Evolutionary conservation across 2,797 vertebrate genomes (phyloP).

Genomic region (Siniperca obscura): DNA sequence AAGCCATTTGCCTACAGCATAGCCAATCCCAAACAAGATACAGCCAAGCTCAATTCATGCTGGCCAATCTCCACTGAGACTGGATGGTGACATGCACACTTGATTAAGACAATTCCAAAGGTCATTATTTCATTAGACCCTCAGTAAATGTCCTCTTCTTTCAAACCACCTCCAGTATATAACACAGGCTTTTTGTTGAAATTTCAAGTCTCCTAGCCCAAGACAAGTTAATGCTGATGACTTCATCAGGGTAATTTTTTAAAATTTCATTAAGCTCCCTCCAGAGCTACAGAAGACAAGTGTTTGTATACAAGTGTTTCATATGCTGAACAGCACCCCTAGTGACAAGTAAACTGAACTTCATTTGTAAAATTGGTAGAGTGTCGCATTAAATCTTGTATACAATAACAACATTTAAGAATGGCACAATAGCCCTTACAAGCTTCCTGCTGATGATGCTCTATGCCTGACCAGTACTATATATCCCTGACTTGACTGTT

Average conservation of each 20-base stretch:
- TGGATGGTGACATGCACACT: slow-evolving; percentile 32
- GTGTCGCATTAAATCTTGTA: neutral
- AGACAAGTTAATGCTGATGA: neutral
- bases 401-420: neutral
- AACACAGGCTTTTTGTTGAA: neutral
- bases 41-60: slow-evolving; percentile 46
- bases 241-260: neutral
- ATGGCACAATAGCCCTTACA: neutral
- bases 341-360: neutral
- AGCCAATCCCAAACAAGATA: slow-evolving; percentile 37
- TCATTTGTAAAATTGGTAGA: neutral
- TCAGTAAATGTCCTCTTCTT: neutral
- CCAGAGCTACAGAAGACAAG: neutral
- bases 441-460: slow-evolving; percentile 4
- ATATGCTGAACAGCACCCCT: neutral
- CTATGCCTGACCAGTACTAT: neutral
- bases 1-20: slow-evolving; percentile 52
- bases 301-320: neutral
- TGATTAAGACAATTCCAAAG: slow-evolving; percentile 26
- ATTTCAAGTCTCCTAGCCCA: neutral
- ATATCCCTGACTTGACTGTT: neutral
- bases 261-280: neutral
- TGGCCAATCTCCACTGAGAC: slow-evolving; percentile 36
- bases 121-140: neutral
- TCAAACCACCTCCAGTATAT: neutral